Percentiles rank a stretch among this genome's conserved stretches.
phyloP scores from a whole-genome alignment of 2,797 vertebrate genomes.

The Rhinophrynus dorsalis region DNA sequence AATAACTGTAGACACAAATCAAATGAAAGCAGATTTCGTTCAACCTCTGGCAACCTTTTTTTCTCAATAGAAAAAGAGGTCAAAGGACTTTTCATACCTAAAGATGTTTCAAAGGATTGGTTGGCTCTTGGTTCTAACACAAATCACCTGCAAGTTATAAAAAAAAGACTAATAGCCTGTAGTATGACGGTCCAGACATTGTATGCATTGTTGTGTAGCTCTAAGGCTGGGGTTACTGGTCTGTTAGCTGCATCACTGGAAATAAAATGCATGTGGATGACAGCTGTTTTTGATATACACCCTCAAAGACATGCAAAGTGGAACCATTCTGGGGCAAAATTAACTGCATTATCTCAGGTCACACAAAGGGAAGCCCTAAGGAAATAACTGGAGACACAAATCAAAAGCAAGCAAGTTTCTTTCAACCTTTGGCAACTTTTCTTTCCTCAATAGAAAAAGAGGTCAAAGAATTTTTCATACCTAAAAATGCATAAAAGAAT shows the following conservation, averaged over 20 bases:
- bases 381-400: conserved; percentile 25
- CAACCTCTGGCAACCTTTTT: conserved; percentile 18
- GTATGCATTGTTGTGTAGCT: too few relatives aligned
- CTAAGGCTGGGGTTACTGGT: too few relatives aligned
- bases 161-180: neutral
- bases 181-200: too few relatives aligned
- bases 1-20: conserved; percentile 28
- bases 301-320: too few relatives aligned
- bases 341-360: neutral
- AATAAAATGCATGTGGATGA: too few relatives aligned
- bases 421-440: conserved; percentile 20
- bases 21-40: conserved; percentile 25
- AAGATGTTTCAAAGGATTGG: neutral
- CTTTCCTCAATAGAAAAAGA: neutral
- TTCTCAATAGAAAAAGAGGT: conserved; percentile 7
- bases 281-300: too few relatives aligned
- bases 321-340: too few relatives aligned
- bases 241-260: too few relatives aligned
- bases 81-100: conserved; percentile 3
- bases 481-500: neutral
- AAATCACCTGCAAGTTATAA: neutral
- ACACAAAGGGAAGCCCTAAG: conserved; percentile 4
- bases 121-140: neutral
- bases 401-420: conserved; percentile 27
- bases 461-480: conserved; percentile 10